Percentiles rank a stretch among this genome's conserved stretches.
Evolutionary conservation across 2,888 invertebrate species (phyloP).

Genomic region (Ecliptopera silaceata): DNA sequence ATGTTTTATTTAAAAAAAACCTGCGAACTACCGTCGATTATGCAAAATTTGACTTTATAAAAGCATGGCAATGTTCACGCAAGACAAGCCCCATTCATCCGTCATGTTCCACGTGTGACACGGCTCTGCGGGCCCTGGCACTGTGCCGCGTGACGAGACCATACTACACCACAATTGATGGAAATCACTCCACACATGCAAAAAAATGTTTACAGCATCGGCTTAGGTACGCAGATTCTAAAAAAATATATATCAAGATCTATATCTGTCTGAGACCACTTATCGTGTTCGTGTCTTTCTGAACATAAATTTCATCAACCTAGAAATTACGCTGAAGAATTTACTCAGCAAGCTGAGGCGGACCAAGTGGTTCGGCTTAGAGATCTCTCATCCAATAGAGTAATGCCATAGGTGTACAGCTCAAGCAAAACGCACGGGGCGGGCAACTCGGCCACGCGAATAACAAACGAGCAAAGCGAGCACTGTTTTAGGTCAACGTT

Average conservation of each 20-base stretch:
- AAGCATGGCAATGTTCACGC: conserved; percentile 42
- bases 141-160: conserved; percentile 70
- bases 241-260: conserved; percentile 18
- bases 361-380: not conserved
- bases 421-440: conserved; percentile 48
- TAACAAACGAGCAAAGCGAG: conserved; percentile 81
- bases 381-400: conserved; percentile 30
- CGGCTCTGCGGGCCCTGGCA: conserved; percentile 67
- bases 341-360: not conserved
- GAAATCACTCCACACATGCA: conserved; percentile 47
- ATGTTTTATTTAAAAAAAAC: no score
- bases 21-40: not conserved
- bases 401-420: conserved; percentile 38
- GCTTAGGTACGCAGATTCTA: conserved; percentile 27
- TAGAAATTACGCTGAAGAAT: not conserved
- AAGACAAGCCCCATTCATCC: conserved; percentile 73
- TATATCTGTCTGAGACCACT: conserved; percentile 22
- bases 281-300: conserved; percentile 9
- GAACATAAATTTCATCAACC: not conserved
- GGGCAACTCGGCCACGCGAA: conserved; percentile 69
- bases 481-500: conserved; percentile 83
- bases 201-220: conserved; percentile 39
- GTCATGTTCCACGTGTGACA: conserved; percentile 68
- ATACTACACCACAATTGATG: conserved; percentile 56
- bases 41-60: not conserved